Base-by-base conservation (phyloP, 2,888 invertebrate genomes). In the Drosophila siamana region DNA sequence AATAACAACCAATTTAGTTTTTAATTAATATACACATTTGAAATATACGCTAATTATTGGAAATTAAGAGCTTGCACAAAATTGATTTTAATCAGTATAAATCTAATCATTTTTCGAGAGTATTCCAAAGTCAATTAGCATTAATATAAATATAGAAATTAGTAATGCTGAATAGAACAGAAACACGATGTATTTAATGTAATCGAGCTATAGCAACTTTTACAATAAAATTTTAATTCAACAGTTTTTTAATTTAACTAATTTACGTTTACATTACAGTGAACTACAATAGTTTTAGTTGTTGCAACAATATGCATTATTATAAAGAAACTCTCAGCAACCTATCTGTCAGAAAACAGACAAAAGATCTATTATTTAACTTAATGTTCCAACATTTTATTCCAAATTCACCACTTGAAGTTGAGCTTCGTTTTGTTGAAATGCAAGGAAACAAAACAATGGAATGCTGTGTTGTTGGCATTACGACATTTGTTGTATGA, bases 401-500 rank as follows among this genome's bases (percentile, higher is more conserved):
- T 15, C 13, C 36, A 38, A 6, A 38, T 36, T 6, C 13, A 13
- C 2, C 5, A 13, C 13, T 13, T 38, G 13, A 38, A 38, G 13
- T 7, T 5, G 1, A 38, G 2, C 7, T 6, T 38, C 15, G 6
- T 36, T 38, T 38, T 5, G 6, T 38, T 13, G 6, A 38, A 38
- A 15, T 13, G 15, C 15, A 15, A 15, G 36, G 36, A 38, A 38
- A 38, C 36, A 15, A 38, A 1, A 38, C 36, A 38, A 38, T 38
- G 36, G 36, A 38, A 38, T 38, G 44, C 6, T 13, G n/a, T 7
- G 24, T 26, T 13, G 44, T 22, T 26, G 38, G 26, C 16, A 51
- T 51, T 51, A 26, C 51, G 26, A 51, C 26, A 51, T 16, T 26
- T 11, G 24, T 15, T 36, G 51, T 16, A 40, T 13, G 28, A 8